Base-by-base conservation (phyloP, 2,113 vertebrate species). In the Zosterops pallidus region DNA sequence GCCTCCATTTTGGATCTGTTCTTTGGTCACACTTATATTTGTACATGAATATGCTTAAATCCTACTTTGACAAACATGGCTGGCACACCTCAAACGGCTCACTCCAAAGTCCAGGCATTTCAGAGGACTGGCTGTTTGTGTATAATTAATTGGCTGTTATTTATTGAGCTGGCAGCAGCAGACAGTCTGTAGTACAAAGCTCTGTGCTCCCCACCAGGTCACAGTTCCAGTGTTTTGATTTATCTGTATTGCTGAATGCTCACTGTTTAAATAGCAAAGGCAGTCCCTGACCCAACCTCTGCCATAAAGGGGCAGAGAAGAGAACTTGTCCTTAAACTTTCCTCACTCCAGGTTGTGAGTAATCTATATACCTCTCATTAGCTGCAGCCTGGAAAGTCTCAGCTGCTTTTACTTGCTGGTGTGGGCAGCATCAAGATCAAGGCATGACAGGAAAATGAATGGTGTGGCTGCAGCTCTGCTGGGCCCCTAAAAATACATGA, bases 311-410 rank as follows among this genome's bases (percentile, higher is more conserved):
- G 35, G 19, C 26, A 83, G 44, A 76, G n/a, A 69, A 82, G 24
- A 65, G n/a, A 90, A 83, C 44, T 81, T 86, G 72, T 88, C 39
- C 76, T 92, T 86, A 86, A 89, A 83, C 62, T 83, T 81, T 8
- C 37, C 15, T 46, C 39, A 35, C 41, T 94, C 33, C 19, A 39
- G 25, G 28, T 70, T 68, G 67, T 81, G 42, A 90, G 18, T 53
- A 64, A 86, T 55, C 72, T 47, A 25, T 0, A 4, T 55, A 41
- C 29, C 33, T 78, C 69, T 86, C 68, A 52, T 72, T 77, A 86
- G 37, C 60, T 90, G 65, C 53, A 89, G 35, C 47, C 64, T 88
- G 71, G 78, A 76, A 94, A 90, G 28, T 24, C 39, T 93, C 88
- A 16, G 31, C 79, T 86, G 53, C 33, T 90, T 88, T 92, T 89